phyloP scores from a whole-genome alignment of 2,888 invertebrate species.

The Drosophila paranaensis region DNA sequence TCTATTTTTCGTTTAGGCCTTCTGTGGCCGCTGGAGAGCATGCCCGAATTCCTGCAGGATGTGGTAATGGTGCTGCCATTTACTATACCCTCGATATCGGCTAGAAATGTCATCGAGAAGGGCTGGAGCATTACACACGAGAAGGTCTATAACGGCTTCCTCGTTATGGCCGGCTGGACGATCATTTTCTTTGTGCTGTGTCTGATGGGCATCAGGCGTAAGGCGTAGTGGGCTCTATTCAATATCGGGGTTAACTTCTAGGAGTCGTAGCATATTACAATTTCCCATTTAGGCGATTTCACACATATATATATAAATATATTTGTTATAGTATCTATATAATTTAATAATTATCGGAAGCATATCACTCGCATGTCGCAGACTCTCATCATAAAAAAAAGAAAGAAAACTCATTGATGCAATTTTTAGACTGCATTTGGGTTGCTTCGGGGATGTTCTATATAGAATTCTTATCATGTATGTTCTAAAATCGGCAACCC shows the following conservation, averaged over 20 bases:
- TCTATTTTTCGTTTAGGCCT: conserved; percentile 84
- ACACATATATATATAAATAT: conserved; percentile 43
- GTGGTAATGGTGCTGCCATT: conserved; percentile 90
- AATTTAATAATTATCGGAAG: conserved; percentile 76
- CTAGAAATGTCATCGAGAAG: conserved; percentile 91
- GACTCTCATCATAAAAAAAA: conserved; percentile 64
- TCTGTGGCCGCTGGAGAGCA: conserved; percentile 89
- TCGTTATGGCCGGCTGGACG: conserved; percentile 89
- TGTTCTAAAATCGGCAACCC: conserved; percentile 32
- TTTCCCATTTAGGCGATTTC: conserved; percentile 75
- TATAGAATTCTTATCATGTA: not conserved
- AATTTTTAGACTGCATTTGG: conserved; percentile 36
- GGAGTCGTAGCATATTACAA: conserved; percentile 62
- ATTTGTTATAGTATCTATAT: conserved; percentile 65
- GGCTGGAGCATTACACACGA: conserved; percentile 89
- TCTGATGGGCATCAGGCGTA: conserved; percentile 85
- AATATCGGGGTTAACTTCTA: conserved; percentile 46
- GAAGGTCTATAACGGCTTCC: conserved; percentile 90
- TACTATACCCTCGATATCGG: conserved; percentile 91
- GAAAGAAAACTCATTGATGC: conserved; percentile 26
- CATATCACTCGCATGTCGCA: conserved; percentile 76
- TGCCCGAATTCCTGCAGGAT: conserved; percentile 87
- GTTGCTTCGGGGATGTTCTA: conserved; percentile 14
- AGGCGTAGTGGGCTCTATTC: conserved; percentile 79
- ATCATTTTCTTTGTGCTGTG: conserved; percentile 86